A percentile compares a stretch with the other conserved stretches of the same genome.
These are phyloP conservation scores for Platycheirus albimanus DNA, from an alignment of 2,888 invertebrate species.

Conservation along the genomic window DNA sequence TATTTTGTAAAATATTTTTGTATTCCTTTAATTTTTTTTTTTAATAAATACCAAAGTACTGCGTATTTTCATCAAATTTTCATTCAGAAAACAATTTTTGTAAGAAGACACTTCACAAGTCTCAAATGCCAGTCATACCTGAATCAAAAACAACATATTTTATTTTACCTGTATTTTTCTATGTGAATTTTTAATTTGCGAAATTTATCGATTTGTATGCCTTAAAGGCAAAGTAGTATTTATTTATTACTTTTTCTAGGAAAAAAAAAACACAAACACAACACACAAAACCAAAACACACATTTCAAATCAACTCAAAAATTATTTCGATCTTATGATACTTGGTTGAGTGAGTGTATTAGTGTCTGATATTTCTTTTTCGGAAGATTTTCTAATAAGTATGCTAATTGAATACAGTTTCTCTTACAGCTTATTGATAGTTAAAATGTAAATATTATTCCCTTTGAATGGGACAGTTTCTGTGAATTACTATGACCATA, in stretches of 20 bases:
- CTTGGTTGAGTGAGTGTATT: no score
- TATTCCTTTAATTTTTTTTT: no score
- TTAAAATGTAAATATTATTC: neutral
- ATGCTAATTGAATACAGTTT: neutral
- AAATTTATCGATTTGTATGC: conserved; percentile 17
- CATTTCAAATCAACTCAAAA: neutral
- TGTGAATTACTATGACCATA: no score
- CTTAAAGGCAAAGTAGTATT: neutral
- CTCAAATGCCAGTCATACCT: neutral
- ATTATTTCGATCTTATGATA: no score
- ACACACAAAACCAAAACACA: no score
- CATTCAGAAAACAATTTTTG: no score
- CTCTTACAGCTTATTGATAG: neutral
- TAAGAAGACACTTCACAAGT: no score
- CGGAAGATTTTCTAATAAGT: neutral
- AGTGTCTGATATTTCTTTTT: neutral
- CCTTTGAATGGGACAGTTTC: neutral
- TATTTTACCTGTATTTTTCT: neutral
- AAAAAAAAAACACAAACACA: neutral
- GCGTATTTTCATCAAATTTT: no score
- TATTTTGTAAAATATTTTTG: neutral
- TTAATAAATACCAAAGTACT: no score
- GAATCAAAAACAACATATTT: neutral
- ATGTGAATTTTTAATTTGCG: neutral
- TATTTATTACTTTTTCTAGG: neutral